These are phyloP conservation scores for Sphaerodactylus townsendi DNA, from an alignment of 2,113 vertebrate species.

Conservation along the genomic window DNA sequence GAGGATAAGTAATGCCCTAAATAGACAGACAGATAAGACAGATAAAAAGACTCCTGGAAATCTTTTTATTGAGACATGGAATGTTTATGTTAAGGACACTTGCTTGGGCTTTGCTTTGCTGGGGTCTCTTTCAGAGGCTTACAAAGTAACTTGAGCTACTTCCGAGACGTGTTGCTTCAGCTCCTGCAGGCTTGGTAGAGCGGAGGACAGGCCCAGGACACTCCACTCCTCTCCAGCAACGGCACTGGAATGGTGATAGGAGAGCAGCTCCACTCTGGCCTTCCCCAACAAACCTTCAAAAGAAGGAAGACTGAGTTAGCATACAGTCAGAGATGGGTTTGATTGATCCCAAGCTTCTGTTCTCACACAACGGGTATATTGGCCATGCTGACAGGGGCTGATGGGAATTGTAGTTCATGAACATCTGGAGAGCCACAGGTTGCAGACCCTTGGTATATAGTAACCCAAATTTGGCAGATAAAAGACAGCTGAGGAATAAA, in stretches of 20 bases:
- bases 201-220: conserved; percentile 78
- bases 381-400: no score
- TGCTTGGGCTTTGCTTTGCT: background rate
- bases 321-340: background rate
- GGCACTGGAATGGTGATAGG: conserved; percentile 79
- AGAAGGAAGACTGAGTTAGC: conserved; percentile 1
- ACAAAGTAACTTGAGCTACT: conserved; percentile 80
- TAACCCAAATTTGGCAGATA: no score
- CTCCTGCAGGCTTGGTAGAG: conserved; percentile 69
- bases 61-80: conserved; percentile 7
- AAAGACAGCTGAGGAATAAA: no score
- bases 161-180: conserved; percentile 78
- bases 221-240: conserved; percentile 81
- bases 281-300: conserved; percentile 80
- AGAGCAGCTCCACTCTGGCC: conserved; percentile 79
- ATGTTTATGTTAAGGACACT: background rate
- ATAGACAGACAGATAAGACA: no score
- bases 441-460: no score
- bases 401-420: no score
- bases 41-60: background rate
- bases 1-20: no score
- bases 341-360: background rate
- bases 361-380: rapidly evolving
- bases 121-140: rapidly evolving
- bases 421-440: no score